phyloP scores from a whole-genome alignment of 2,888 invertebrate species.

The Nymphalis polychloros region DNA sequence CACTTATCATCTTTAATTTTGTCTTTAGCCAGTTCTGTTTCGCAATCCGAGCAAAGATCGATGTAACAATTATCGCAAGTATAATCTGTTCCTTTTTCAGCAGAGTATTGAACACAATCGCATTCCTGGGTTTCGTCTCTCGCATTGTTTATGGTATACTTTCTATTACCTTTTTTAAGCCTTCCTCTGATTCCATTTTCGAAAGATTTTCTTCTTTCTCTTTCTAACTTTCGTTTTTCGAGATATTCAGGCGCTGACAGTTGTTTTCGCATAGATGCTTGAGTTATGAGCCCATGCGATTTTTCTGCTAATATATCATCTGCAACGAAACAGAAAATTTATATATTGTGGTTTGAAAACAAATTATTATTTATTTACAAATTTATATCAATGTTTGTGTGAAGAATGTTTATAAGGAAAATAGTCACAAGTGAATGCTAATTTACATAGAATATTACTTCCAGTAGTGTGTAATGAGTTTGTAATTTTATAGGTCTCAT shows the following conservation, averaged over 20 bases:
- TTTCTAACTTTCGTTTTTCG: constrained; percentile 89
- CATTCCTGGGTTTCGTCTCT: constrained; percentile 62
- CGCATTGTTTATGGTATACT: constrained; percentile 59
- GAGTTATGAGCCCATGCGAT: constrained; percentile 76
- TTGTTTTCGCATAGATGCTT: constrained; percentile 86
- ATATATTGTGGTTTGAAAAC: not conserved
- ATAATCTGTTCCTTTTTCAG: constrained; percentile 70
- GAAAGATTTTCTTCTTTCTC: constrained; percentile 84
- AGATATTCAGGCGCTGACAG: constrained; percentile 94
- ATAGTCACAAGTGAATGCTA: no score
- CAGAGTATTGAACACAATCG: constrained; percentile 66
- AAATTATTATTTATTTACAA: no score
- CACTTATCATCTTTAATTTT: constrained; percentile 60
- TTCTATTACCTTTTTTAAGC: constrained; percentile 81
- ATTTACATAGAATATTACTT: no score
- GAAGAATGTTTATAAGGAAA: no score
- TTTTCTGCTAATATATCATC: constrained; percentile 85
- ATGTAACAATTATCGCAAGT: constrained; percentile 74
- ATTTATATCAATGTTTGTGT: no score
- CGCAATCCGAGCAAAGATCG: constrained; percentile 74
- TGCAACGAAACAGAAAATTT: constrained; percentile 51
- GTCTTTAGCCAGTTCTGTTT: constrained; percentile 60
- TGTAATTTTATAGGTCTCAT: no score
- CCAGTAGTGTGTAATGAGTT: no score
- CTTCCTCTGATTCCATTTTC: constrained; percentile 83